phyloP scores from a whole-genome alignment of 2,797 vertebrate genomes.

The Hybognathus amarus region DNA sequence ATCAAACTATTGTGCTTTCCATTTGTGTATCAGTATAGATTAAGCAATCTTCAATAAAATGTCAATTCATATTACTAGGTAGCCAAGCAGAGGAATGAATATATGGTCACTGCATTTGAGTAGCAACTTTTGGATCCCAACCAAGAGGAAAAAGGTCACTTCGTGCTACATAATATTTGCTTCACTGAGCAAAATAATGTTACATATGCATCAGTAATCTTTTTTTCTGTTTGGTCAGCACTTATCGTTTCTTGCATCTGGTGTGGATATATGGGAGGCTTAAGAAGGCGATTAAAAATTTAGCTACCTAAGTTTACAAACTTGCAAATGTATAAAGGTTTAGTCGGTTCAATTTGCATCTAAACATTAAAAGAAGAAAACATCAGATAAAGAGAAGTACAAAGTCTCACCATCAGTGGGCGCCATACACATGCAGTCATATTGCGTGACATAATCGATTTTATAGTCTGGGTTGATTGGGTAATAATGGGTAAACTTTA shows the following conservation, averaged over 20 bases:
- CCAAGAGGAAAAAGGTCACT: constrained; percentile 13
- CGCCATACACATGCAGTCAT: constrained; percentile 89
- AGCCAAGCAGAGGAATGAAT: not conserved
- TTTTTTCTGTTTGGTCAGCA: constrained; percentile 36
- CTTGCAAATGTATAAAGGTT: not conserved
- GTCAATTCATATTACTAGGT: not conserved
- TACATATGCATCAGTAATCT: constrained; percentile 49
- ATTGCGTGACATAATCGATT: constrained; percentile 84
- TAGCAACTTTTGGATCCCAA: constrained; percentile 11
- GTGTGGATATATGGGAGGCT: not conserved
- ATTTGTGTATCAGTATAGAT: not conserved
- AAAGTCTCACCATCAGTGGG: constrained; percentile 80
- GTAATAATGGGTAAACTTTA: constrained; percentile 91
- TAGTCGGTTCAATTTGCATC: not conserved
- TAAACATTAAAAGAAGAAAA: not conserved
- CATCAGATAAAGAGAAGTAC: not conserved
- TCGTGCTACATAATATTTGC: constrained; percentile 37
- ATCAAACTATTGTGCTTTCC: not conserved
- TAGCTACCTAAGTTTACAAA: not conserved
- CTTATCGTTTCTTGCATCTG: not conserved
- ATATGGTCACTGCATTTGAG: not conserved
- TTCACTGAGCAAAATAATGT: constrained; percentile 42
- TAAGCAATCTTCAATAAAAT: not conserved
- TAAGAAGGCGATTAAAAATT: not conserved
- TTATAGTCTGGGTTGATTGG: constrained; percentile 89